Percentiles rank a stretch among this genome's conserved stretches.
These are phyloP conservation scores for Philypnodon macrostomus DNA, from an alignment of 2,797 vertebrate genomes.

Conservation along the genomic window DNA sequence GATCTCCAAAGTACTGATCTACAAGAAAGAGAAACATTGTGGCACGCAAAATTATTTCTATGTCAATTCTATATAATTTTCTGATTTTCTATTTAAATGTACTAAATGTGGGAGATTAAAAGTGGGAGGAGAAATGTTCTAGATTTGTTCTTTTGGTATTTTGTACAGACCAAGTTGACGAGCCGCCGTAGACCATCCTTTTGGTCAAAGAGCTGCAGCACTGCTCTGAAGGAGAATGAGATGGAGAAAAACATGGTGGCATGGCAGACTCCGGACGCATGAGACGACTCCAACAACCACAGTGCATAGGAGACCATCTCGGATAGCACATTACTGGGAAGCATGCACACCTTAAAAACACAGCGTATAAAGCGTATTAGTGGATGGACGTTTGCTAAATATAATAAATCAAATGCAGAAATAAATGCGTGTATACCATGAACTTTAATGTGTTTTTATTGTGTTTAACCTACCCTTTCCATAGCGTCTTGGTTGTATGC, in stretches of 20 bases:
- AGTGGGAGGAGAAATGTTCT: too few species aligned
- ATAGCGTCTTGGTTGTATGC: constrained; percentile 97
- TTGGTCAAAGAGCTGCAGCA: constrained; percentile 91
- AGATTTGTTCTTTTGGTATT: too few species aligned
- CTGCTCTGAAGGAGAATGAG: constrained; percentile 90
- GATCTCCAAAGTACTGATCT: constrained; percentile 95
- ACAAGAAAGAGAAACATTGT: constrained; percentile 23
- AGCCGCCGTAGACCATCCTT: constrained; percentile 91
- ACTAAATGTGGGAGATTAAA: too few species aligned
- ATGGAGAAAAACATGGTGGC: constrained; percentile 99
- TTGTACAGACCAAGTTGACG: constrained; percentile 83
- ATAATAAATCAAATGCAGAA: too few species aligned
- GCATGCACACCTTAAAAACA: constrained; percentile 85
- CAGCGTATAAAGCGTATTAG: too few species aligned
- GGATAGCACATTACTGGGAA: constrained; percentile 84
- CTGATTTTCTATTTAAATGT: too few species aligned
- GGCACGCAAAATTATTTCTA: too few species aligned
- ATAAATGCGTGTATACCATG: too few species aligned
- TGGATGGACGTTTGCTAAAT: too few species aligned
- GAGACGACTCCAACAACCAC: constrained; percentile 96
- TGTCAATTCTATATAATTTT: too few species aligned
- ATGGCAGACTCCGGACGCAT: constrained; percentile 92
- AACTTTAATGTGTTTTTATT: too few species aligned
- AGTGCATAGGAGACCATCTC: constrained; percentile 91
- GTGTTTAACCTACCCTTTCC: constrained; percentile 84